Base-by-base conservation (phyloP, 64 coral and sea anemone species). In the Platygyra sinensis region DNA sequence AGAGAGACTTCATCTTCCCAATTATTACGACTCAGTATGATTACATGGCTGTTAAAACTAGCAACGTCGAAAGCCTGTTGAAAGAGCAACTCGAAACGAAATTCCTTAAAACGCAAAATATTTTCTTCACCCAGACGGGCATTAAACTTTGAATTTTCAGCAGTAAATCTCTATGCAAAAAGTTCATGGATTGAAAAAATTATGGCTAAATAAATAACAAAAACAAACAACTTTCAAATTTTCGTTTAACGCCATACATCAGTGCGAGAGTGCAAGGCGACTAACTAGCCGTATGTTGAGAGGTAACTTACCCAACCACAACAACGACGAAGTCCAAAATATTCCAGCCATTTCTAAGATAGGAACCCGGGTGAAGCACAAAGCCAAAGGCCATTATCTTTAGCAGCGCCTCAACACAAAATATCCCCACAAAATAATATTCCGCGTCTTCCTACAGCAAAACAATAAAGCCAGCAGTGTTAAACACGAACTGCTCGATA, bases 331-430 rank as follows among this genome's bases (percentile, higher is more conserved):
- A 99, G 54, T 99, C 97, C 61, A 99, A 60, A 73, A 96, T 94
- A 88, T 99, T 99, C 97, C 97, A 99, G 10, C 88, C 94, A 80
- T 99, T 99, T 50, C 97, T 77, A 19, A 99, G 54, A 80, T 99
- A 99, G 3, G 97, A 96, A 2, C 97, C 97, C 24, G 94, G 97
- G 75, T 99, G 97, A 16, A 99, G 63, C 0, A 99, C 84, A 57
- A 99, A 99, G 17, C 97, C 97, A 46, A 93, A 93, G 10, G 97
- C 97, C 12, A 99, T 85, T 74, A 99, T 99, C 87, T 99, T 99
- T 52, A 99, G 73, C 57, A 93, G 80, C 13, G 97, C 97, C 91
- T 99, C 97, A 32, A 96, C 77, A 80, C 94, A 96, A 67, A 99
- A 99, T 86, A 99, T 99, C 17, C 59, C 74, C 52, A 99, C 72